Evolutionary conservation across 1,140 invertebrate genomes (phyloP).

Genomic region (Eubasilissa regina): DNA sequence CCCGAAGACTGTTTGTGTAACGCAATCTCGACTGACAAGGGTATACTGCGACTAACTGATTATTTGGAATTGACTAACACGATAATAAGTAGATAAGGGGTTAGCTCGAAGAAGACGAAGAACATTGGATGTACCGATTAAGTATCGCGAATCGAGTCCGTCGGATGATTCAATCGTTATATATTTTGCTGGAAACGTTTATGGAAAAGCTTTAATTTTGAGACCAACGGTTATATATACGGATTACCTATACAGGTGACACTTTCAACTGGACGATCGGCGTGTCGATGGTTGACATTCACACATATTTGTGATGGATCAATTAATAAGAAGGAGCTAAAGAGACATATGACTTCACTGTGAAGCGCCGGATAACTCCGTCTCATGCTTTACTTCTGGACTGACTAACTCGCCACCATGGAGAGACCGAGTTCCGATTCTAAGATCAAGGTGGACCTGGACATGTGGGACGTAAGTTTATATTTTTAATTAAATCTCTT

Average conservation of each 20-base stretch:
- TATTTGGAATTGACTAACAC: constrained; percentile 31
- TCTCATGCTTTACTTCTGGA: not conserved
- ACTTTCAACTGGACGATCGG: constrained; percentile 7
- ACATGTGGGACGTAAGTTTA: constrained; percentile 70
- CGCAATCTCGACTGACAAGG: constrained; percentile 35
- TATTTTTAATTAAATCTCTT: not conserved
- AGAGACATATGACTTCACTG: not conserved
- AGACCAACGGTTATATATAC: constrained; percentile 3
- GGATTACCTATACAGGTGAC: constrained; percentile 18
- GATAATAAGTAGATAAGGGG: constrained; percentile 4
- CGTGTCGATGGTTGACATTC: constrained; percentile 29
- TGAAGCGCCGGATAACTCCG: too few species aligned
- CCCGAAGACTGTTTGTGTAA: constrained; percentile 16
- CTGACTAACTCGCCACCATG: constrained; percentile 16
- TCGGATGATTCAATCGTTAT: not conserved
- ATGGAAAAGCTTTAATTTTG: constrained; percentile 39
- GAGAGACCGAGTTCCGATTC: constrained; percentile 59
- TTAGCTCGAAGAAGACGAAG: not conserved
- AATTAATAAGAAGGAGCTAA: constrained; percentile 13
- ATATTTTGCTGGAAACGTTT: constrained; percentile 38
- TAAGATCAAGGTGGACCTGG: constrained; percentile 68
- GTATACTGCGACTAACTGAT: constrained; percentile 5
- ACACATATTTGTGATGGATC: constrained; percentile 26
- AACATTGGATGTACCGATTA: not conserved
- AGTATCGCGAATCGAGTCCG: not conserved